Conservation (phyloP, 1,140 invertebrate species). For the Brachionus rubens region DNA sequence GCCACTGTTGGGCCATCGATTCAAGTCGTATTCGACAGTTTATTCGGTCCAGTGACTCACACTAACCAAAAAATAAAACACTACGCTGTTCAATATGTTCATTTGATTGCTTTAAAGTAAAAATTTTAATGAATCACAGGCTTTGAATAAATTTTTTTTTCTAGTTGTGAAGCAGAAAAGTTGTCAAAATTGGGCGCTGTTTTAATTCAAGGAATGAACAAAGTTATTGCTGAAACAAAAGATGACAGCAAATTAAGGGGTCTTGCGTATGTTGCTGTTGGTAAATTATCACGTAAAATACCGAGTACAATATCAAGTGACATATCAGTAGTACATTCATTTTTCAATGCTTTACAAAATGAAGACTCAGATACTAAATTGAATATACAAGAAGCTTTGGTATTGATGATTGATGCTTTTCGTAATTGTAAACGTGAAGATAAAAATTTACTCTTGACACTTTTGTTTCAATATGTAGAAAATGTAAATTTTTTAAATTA, state of each 20-base stretch:
- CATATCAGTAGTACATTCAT: slow-evolving; percentile 66
- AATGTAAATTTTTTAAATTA: not conserved
- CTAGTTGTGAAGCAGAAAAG: slow-evolving; percentile 65
- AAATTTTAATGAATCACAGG: too few species aligned
- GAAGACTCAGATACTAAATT: slow-evolving; percentile 66
- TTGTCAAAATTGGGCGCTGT: slow-evolving; percentile 67
- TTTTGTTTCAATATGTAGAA: slow-evolving; percentile 36
- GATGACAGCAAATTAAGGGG: slow-evolving; percentile 66
- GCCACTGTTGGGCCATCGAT: slow-evolving; percentile 75
- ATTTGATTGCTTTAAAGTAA: slow-evolving; percentile 75
- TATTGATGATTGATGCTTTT: slow-evolving; percentile 70
- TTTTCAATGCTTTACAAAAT: slow-evolving; percentile 68
- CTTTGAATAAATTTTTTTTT: slow-evolving; percentile 50
- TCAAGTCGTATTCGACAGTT: slow-evolving; percentile 78
- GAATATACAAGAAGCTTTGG: slow-evolving; percentile 69
- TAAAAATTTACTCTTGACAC: slow-evolving; percentile 52
- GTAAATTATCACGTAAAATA: slow-evolving; percentile 69
- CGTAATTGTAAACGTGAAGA: slow-evolving; percentile 59
- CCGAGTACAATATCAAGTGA: slow-evolving; percentile 70
- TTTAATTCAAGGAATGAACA: slow-evolving; percentile 69
- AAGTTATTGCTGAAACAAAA: slow-evolving; percentile 65
- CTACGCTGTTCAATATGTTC: slow-evolving; percentile 75
- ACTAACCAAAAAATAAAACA: slow-evolving; percentile 77
- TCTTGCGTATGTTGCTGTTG: slow-evolving; percentile 73
- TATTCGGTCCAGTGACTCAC: slow-evolving; percentile 70